Base-by-base conservation (phyloP, 1,140 invertebrate genomes). In the Ylistrum balloti region DNA sequence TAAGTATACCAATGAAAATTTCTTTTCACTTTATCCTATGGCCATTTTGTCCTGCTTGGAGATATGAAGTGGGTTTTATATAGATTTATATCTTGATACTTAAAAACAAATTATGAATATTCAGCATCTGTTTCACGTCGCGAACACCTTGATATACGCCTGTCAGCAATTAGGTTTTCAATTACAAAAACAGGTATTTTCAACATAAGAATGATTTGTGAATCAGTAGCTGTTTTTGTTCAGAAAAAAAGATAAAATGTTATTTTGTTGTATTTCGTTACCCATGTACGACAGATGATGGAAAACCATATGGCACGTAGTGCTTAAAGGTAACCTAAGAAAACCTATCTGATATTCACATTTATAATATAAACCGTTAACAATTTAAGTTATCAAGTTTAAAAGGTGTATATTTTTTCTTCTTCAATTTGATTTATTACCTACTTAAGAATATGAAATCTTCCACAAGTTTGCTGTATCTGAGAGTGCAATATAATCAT, bases 391-490 rank as follows among this genome's bases (percentile, higher is more conserved):
- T 74, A 74, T 74, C 56, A 74, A 28, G 0, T 28, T n/a, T 74
- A 74, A 74, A 28, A 22, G 22, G 56, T 20, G 45, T 48, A 17
- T n/a, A n/a, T n/a, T 74, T 74, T 74, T 74, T 74, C n/a, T 74
- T 7, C 56, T n/a, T 28, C 9, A 2, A n/a, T 7, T 74, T 74
- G 56, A 74, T 74, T 74, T n/a, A 74, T 74, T 74, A 11, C 56
- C 56, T 74, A 74, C 56, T 74, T 74, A 74, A 74, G 56, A 74
- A n/a, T 74, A 74, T 74, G 56, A 74, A 74, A n/a, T 28, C 56
- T 74, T 74, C 56, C 56, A 74, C n/a, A 74, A 74, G 56, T 74
- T n/a, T 5, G 5, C 56, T 74, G 56, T 74, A 74, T 74, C 56
- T 74, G 56, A 74, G 56, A 74, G 56, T 74, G 56, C 56, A 74